Percentiles rank a stretch among this genome's conserved stretches.
Conservation (phyloP, 2,797 vertebrate genomes). For the Linurgus olivaceus region DNA sequence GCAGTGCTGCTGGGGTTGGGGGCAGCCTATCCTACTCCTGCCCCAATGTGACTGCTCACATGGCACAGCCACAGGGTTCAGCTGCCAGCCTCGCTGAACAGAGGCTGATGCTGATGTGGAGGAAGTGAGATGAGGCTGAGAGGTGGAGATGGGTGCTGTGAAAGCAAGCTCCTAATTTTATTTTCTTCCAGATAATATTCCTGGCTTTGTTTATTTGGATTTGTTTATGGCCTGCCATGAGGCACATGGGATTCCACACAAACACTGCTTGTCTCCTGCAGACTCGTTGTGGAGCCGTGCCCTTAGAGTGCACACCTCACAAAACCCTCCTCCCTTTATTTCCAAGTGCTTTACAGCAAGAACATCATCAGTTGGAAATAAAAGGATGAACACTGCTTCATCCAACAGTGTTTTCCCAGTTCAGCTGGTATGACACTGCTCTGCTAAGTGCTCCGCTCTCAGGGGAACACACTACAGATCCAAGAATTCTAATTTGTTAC, state of each 20-base stretch:
- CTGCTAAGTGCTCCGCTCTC: neutral
- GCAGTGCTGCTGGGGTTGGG: neutral
- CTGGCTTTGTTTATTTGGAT: neutral
- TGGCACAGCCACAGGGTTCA: neutral
- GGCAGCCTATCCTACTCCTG: neutral
- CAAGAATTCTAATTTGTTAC: neutral
- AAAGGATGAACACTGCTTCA: neutral
- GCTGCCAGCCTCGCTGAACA: rapidly evolving
- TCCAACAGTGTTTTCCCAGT: neutral
- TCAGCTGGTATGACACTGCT: neutral
- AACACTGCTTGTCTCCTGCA: neutral
- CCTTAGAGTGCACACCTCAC: neutral
- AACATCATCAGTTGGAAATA: neutral
- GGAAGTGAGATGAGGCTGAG: neutral
- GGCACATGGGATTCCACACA: neutral
- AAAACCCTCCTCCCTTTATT: neutral
- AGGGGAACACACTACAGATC: neutral
- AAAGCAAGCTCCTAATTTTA: neutral
- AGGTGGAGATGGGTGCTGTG: neutral
- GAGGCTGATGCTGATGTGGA: neutral
- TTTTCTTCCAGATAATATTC: neutral
- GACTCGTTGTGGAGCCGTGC: rapidly evolving
- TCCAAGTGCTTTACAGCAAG: neutral
- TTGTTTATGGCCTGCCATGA: neutral
- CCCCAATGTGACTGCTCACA: neutral